A percentile compares a stretch with the other conserved stretches of the same genome.
These are phyloP conservation scores for Chironomus tepperi DNA, from an alignment of 1,140 invertebrate species.

Conservation along the genomic window DNA sequence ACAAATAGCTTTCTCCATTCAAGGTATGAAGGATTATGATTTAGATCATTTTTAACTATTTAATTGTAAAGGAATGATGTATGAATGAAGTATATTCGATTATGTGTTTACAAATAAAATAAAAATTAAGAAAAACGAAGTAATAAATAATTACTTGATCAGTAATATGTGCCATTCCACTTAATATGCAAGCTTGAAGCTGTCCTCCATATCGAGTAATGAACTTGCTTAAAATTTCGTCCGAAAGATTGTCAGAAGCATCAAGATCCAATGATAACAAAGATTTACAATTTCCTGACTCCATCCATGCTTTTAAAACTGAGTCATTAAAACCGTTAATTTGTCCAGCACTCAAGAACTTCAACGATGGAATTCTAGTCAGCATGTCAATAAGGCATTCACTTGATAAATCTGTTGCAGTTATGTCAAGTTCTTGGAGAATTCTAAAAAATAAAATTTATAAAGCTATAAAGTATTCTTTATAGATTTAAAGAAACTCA, in stretches of 20 bases:
- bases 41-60: too few relatives aligned
- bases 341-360: constrained; percentile 90
- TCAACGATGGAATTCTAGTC: constrained; percentile 71
- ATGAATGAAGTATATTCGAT: too few relatives aligned
- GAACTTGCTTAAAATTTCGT: constrained; percentile 87
- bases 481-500: constrained; percentile 30
- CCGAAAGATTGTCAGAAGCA: constrained; percentile 88
- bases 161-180: constrained; percentile 95
- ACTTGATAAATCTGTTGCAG: constrained; percentile 88
- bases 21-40: too few relatives aligned
- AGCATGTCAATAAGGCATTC: constrained; percentile 92
- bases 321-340: constrained; percentile 95
- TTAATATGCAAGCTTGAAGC: constrained; percentile 76
- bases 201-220: constrained; percentile 80
- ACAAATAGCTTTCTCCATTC: too few relatives aligned
- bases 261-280: constrained; percentile 87
- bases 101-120: background rate
- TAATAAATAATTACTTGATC: constrained; percentile 57
- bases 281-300: constrained; percentile 61
- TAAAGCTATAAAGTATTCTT: background rate
- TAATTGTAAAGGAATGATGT: too few relatives aligned
- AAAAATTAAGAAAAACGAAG: background rate
- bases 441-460: constrained; percentile 33
- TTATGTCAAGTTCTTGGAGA: constrained; percentile 91
- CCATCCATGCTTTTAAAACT: constrained; percentile 82